These are phyloP conservation scores for Aleadryas rufinucha DNA, from an alignment of 2,113 vertebrate species.

Conservation along the genomic window DNA sequence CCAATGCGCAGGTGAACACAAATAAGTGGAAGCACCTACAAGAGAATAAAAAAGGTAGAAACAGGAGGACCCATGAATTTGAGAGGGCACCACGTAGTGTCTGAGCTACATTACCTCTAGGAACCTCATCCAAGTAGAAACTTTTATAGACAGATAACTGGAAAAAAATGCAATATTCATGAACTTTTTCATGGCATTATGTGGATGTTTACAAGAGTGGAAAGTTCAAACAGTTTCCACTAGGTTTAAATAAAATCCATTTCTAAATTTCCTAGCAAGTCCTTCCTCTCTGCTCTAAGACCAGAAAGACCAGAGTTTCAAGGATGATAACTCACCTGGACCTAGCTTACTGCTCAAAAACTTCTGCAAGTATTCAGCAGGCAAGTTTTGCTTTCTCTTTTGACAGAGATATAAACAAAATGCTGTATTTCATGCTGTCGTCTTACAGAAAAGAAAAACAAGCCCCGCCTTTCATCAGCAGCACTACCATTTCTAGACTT, in stretches of 20 bases:
- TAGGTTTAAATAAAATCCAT: constrained; percentile 69
- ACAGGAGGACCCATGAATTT: constrained; percentile 97
- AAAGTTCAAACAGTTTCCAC: constrained; percentile 70
- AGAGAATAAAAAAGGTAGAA: constrained; percentile 96
- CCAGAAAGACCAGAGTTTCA: constrained; percentile 41
- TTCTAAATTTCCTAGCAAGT: constrained; percentile 66
- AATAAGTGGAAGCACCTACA: constrained; percentile 98
- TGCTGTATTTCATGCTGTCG: constrained; percentile 60
- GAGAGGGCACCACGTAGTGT: constrained; percentile 96
- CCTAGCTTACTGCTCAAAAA: constrained; percentile 54
- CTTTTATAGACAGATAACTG: constrained; percentile 83
- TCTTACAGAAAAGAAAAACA: constrained; percentile 58
- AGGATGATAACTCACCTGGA: constrained; percentile 38
- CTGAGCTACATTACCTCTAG: constrained; percentile 80
- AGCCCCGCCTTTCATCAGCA: constrained; percentile 48
- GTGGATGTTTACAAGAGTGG: constrained; percentile 86
- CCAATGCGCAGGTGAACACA: constrained; percentile 75
- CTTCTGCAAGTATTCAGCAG: constrained; percentile 55
- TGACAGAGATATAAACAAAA: constrained; percentile 64
- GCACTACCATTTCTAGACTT: constrained; percentile 68
- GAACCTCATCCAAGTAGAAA: constrained; percentile 77
- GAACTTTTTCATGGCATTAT: constrained; percentile 79
- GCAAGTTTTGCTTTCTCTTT: constrained; percentile 60
- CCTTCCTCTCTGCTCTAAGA: constrained; percentile 36
- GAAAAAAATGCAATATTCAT: constrained; percentile 84